These are phyloP conservation scores for Xylota sylvarum DNA, from an alignment of 2,888 invertebrate genomes.

Conservation along the genomic window DNA sequence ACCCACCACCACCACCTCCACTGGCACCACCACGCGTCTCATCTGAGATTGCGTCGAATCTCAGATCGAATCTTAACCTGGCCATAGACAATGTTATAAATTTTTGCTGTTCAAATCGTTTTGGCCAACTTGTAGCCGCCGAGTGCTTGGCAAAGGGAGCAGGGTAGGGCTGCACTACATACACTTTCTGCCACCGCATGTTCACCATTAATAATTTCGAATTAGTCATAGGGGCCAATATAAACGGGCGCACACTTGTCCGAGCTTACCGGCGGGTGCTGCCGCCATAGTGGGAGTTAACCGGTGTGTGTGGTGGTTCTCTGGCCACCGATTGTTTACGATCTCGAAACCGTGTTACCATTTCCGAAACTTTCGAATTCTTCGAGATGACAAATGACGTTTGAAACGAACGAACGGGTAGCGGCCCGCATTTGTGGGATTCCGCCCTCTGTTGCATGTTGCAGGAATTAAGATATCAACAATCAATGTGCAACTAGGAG, in stretches of 20 bases:
- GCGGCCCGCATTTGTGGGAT: constrained; percentile 69
- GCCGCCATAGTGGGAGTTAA: constrained; percentile 55
- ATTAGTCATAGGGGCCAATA: constrained; percentile 76
- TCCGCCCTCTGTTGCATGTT: constrained; percentile 69
- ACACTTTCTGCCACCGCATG: constrained; percentile 72
- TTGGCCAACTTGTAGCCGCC: constrained; percentile 58
- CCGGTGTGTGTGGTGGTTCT: constrained; percentile 41
- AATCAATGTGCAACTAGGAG: constrained; percentile 72
- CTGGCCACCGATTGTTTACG: too few species aligned
- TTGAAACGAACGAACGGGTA: constrained; percentile 41
- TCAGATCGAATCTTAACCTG: constrained; percentile 69
- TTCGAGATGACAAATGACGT: constrained; percentile 74
- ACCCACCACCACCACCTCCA: constrained; percentile 35
- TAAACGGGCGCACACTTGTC: constrained; percentile 73
- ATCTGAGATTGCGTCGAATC: constrained; percentile 73
- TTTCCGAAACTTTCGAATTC: constrained; percentile 77
- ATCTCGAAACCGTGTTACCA: constrained; percentile 67
- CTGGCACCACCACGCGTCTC: constrained; percentile 45
- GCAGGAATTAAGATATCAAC: constrained; percentile 75
- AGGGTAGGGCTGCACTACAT: constrained; percentile 40
- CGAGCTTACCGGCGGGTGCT: constrained; percentile 61
- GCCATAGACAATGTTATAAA: constrained; percentile 67
- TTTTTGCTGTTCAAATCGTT: constrained; percentile 69
- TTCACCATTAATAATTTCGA: constrained; percentile 76
- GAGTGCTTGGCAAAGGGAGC: constrained; percentile 14